A percentile compares a stretch with the other conserved stretches of the same genome.
phyloP scores from a whole-genome alignment of 1,140 invertebrate genomes.

The Yoshiicerus persimilis region DNA sequence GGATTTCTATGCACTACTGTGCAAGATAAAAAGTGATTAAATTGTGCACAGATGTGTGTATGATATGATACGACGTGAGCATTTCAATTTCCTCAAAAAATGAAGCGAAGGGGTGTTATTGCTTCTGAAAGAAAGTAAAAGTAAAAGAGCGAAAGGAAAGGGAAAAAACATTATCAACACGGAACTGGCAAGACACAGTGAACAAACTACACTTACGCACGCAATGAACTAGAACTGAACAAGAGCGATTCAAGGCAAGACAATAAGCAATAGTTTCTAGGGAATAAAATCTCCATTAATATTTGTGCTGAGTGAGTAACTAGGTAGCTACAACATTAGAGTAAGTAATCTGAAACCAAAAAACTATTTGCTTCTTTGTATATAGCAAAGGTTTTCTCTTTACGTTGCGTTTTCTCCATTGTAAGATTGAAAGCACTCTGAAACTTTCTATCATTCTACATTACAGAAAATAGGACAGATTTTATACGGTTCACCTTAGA shows the following conservation, averaged over 20 bases:
- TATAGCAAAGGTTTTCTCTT: background rate
- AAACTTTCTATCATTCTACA: no score
- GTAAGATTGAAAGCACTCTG: background rate
- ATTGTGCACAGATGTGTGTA: constrained; percentile 12
- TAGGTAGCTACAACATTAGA: background rate
- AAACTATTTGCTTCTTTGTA: background rate
- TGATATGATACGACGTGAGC: background rate
- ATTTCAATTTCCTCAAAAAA: constrained; percentile 4
- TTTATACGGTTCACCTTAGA: no score
- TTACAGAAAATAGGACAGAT: no score
- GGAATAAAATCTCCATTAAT: constrained; percentile 2
- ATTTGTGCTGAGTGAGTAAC: background rate
- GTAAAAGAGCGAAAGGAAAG: background rate
- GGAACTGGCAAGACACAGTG: background rate
- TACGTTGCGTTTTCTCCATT: background rate
- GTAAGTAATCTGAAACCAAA: background rate
- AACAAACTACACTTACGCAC: background rate
- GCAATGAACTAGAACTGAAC: background rate
- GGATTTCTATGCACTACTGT: background rate
- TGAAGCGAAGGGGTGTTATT: background rate
- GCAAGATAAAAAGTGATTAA: background rate
- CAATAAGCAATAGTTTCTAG: background rate
- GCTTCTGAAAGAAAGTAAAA: background rate
- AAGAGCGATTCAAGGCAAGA: background rate
- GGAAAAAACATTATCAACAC: background rate